Evolutionary conservation across 2,888 invertebrate species (phyloP).

Genomic region (Acronicta psi): DNA sequence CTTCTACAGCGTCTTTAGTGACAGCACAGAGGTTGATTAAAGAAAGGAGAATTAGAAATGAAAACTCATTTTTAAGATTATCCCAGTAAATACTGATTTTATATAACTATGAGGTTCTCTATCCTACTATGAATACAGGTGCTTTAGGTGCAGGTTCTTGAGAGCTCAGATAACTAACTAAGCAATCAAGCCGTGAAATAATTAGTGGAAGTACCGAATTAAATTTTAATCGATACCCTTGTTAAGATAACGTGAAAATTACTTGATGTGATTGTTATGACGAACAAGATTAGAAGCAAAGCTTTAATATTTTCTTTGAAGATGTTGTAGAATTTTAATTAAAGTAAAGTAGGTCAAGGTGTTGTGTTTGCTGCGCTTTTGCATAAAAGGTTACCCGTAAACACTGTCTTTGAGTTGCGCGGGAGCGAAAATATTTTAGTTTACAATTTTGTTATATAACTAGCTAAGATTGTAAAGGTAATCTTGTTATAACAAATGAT

Average conservation of each 20-base stretch:
- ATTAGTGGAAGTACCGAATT: not conserved
- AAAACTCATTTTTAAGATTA: too few species aligned
- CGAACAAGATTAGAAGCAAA: conserved; percentile 8
- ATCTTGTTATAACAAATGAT: not conserved
- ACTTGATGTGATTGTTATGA: conserved; percentile 1
- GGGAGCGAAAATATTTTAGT: conserved; percentile 2
- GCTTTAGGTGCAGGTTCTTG: too few species aligned
- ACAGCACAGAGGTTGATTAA: too few species aligned
- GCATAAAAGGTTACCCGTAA: conserved; percentile 30
- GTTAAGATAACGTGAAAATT: conserved; percentile 2
- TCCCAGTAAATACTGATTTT: not conserved
- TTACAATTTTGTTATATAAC: not conserved
- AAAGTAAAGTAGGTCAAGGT: conserved; percentile 50
- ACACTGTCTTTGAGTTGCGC: conserved; percentile 21
- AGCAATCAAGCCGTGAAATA: conserved; percentile 18
- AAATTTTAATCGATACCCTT: conserved; percentile 9
- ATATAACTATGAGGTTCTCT: conserved; percentile 13
- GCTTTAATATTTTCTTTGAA: conserved; percentile 14
- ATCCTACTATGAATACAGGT: not conserved
- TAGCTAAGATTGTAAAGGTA: not conserved
- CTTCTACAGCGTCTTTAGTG: too few species aligned
- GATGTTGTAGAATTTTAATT: conserved; percentile 48
- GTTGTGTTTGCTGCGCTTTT: conserved; percentile 31
- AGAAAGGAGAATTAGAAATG: too few species aligned
- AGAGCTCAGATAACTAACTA: too few species aligned